Percentiles rank a stretch among this genome's conserved stretches.
Evolutionary conservation across 2,113 vertebrate species (phyloP).

Genomic region (Equus quagga): DNA sequence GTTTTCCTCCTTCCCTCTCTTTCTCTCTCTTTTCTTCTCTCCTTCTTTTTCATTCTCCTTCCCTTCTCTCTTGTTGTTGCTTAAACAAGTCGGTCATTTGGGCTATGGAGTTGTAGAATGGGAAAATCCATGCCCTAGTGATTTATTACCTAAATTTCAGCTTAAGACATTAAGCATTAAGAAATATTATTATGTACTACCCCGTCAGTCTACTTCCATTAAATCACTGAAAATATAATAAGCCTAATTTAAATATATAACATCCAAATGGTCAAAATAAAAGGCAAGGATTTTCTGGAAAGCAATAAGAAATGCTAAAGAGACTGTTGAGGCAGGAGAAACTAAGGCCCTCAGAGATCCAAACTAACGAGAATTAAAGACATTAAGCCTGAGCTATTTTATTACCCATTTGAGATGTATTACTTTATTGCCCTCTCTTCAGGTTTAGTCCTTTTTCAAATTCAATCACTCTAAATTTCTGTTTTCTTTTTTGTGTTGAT

Average conservation of each 20-base stretch:
- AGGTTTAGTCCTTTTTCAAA: not conserved
- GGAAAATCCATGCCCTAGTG: not conserved
- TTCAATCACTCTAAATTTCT: not conserved
- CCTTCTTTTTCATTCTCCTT: not conserved
- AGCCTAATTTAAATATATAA: not conserved
- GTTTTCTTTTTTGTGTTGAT: not conserved
- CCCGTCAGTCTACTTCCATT: not conserved
- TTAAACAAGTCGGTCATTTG: not conserved
- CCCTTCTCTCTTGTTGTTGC: not conserved
- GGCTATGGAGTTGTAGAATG: not conserved
- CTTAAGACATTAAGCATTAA: not conserved
- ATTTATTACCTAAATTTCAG: not conserved
- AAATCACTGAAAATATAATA: not conserved
- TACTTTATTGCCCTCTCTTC: not conserved
- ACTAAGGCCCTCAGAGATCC: not conserved
- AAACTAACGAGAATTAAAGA: not conserved
- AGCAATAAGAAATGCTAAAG: not conserved
- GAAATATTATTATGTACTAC: not conserved
- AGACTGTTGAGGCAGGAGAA: not conserved
- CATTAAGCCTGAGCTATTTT: not conserved
- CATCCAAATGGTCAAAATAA: slow-evolving; percentile 18
- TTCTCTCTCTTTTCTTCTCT: not conserved
- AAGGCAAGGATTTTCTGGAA: not conserved
- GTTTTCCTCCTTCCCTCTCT: not conserved
- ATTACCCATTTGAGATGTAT: not conserved